These are phyloP conservation scores for Suillia variegata DNA, from an alignment of 2,888 invertebrate species.

Conservation along the genomic window DNA sequence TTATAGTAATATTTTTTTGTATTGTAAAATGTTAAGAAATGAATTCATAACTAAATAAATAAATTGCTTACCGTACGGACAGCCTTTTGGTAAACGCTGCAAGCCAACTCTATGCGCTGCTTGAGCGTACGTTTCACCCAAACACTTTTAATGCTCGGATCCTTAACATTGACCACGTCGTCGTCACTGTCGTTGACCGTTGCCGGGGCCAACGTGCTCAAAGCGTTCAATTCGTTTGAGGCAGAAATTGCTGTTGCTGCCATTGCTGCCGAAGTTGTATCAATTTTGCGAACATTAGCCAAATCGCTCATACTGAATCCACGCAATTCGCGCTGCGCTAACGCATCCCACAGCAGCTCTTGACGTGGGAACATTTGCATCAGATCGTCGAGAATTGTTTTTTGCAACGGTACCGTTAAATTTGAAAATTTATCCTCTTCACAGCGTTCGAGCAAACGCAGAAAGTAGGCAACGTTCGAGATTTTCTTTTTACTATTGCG, in stretches of 20 bases:
- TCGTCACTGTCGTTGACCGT: background rate
- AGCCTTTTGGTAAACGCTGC: conserved; percentile 63
- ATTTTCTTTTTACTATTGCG: conserved; percentile 67
- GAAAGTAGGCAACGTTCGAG: conserved; percentile 65
- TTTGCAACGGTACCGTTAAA: conserved; percentile 67
- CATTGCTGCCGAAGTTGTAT: conserved; percentile 20
- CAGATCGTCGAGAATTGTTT: conserved; percentile 64
- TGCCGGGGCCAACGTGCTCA: conserved; percentile 13
- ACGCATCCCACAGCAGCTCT: conserved; percentile 66
- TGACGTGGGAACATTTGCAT: conserved; percentile 63
- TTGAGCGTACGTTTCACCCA: conserved; percentile 52
- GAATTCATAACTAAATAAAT: background rate
- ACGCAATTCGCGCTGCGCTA: conserved; percentile 67
- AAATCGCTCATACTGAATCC: conserved; percentile 56
- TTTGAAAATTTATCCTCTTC: conserved; percentile 64
- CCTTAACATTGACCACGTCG: conserved; percentile 26
- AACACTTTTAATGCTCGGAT: conserved; percentile 19
- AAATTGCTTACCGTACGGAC: conserved; percentile 52
- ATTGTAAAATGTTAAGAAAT: too few relatives aligned
- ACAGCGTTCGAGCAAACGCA: conserved; percentile 64
- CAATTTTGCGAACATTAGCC: background rate
- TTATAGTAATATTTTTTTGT: too few relatives aligned
- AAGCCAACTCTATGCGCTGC: conserved; percentile 62
- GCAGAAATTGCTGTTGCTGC: conserved; percentile 20
- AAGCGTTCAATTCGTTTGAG: conserved; percentile 21